These are phyloP conservation scores for Melospiza georgiana DNA, from an alignment of 2,113 vertebrate genomes.

Conservation along the genomic window DNA sequence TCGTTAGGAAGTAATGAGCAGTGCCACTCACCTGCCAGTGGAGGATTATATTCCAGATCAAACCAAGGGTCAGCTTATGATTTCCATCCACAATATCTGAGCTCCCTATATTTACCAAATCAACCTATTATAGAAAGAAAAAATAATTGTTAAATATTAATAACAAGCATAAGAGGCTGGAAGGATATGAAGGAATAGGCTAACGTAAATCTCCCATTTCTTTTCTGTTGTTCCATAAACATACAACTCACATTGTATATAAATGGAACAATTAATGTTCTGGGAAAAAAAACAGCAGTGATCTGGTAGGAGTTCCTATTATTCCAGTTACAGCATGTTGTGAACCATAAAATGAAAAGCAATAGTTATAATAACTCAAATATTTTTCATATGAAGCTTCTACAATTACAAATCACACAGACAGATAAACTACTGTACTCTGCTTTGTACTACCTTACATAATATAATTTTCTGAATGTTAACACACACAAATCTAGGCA, in stretches of 20 bases:
- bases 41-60: conserved; percentile 99
- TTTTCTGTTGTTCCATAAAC: not conserved
- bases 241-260: not conserved
- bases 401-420: not conserved
- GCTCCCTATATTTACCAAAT: conserved; percentile 96
- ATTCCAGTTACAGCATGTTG: not conserved
- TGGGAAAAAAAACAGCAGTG: not conserved
- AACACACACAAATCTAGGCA: not conserved
- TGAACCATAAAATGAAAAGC: not conserved
- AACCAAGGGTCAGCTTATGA: conserved; percentile 96
- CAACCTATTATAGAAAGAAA: conserved; percentile 79
- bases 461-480: not conserved
- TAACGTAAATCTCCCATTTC: not conserved
- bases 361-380: not conserved
- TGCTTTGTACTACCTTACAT: not conserved
- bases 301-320: not conserved
- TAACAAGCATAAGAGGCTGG: not conserved
- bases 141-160: not conserved
- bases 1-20: not conserved
- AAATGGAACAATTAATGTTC: not conserved
- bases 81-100: conserved; percentile 98
- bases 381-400: not conserved
- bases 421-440: not conserved
- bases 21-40: conserved; percentile 91
- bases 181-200: not conserved